Evolutionary conservation across 1,140 invertebrate species (phyloP).

Genomic region (Drosophila biarmipes): DNA sequence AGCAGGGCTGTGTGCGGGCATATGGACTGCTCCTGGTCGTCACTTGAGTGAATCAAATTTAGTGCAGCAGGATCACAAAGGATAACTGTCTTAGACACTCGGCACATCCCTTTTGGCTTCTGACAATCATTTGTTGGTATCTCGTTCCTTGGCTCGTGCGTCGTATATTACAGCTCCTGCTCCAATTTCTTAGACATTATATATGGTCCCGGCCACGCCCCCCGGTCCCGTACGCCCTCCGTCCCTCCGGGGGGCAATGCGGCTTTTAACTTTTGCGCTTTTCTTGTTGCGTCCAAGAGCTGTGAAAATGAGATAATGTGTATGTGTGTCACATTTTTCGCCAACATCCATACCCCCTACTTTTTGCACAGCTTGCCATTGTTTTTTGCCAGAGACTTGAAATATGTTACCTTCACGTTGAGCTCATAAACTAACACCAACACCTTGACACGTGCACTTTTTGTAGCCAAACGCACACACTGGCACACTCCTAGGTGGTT

Average conservation of each 20-base stretch:
- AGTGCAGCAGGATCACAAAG: slow-evolving; percentile 40
- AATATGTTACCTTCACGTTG: slow-evolving; percentile 82
- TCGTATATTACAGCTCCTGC: slow-evolving; percentile 46
- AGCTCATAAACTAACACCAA: slow-evolving; percentile 83
- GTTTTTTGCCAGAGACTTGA: slow-evolving; percentile 75
- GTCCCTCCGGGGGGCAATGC: slow-evolving; percentile 29
- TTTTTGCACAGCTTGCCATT: slow-evolving; percentile 52
- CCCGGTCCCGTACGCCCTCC: slow-evolving; percentile 7
- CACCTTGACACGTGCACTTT: slow-evolving; percentile 80
- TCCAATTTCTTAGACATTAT: slow-evolving; percentile 46
- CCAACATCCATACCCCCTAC: slow-evolving; percentile 2
- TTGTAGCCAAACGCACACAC: slow-evolving; percentile 62
- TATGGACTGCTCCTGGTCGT: slow-evolving; percentile 15
- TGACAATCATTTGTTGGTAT: slow-evolving; percentile 65
- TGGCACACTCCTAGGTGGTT: background rate
- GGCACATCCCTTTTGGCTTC: slow-evolving; percentile 27
- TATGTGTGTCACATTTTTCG: slow-evolving; percentile 78
- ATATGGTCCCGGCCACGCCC: slow-evolving; percentile 57
- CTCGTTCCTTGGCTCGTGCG: slow-evolving; percentile 36
- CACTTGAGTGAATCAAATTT: slow-evolving; percentile 73
- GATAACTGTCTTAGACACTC: slow-evolving; percentile 32
- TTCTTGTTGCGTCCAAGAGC: slow-evolving; percentile 68
- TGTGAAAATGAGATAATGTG: slow-evolving; percentile 82
- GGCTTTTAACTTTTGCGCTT: slow-evolving; percentile 78
- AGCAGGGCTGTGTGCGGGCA: slow-evolving; percentile 1